Evolutionary conservation across 2,113 vertebrate genomes (phyloP), one percentile per base, ranked within the genome.

Genomic region (Heteronetta atricapilla): DNA sequence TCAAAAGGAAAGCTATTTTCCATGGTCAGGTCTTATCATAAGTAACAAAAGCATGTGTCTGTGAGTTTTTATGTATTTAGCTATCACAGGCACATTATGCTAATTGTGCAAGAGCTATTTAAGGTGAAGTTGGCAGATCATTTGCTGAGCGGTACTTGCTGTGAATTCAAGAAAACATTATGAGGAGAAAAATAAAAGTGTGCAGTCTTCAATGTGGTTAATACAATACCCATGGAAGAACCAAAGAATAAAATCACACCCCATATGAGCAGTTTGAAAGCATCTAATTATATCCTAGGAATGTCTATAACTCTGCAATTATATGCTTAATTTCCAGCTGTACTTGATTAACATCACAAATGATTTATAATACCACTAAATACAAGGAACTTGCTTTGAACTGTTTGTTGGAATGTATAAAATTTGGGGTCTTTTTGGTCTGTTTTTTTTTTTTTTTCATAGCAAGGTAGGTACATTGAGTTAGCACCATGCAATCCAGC

Each of bases 241-340:
- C 68, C 50, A 64, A 91, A 60, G 52, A 84, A 34, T 72, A 69
- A 88, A 93, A 94, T 75, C 60, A 44, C 38, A 72, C 28, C 63
- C 29, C 9, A 3, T 55, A 21, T 5, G 13, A 89, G 55, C 67
- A 29, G 31, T 59, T 44, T 95, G 77, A 79, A 94, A 88, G 77
- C 42, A 64, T 40, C 73, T 94, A 82, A 94, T 96, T 95, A 85
- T 73, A 92, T 73, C 48, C 74, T 59, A 40, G 66, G 48, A 78
- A 56, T 79, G 67, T 69, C 88, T 88, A 3, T 90, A 85, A 46
- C 83, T 87, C 86, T 84, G 74, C 93, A 95, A 93, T 96, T 93
- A 93, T 19, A 73, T 84, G 69, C 86, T 79, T 82, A 76, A 94
- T 89, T 96, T 93, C 83, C 92, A 95, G 90, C 83, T 95, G 86